Conservation (phyloP, 1,140 invertebrate species). For the Artemia franciscana region DNA sequence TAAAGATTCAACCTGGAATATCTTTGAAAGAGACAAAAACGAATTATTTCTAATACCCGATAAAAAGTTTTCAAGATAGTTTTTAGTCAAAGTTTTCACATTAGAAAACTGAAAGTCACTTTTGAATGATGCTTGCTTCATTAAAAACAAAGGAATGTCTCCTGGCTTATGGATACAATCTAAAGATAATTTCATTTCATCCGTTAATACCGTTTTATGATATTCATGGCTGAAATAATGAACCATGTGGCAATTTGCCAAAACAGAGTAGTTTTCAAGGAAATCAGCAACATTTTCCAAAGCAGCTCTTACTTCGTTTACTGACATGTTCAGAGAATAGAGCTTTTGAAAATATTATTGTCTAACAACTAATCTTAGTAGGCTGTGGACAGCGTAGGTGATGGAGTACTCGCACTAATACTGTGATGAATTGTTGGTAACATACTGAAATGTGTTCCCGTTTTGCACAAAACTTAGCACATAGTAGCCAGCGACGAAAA, state of each 20-base stretch:
- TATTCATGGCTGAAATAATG: neutral
- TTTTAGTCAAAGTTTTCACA: too few relatives aligned
- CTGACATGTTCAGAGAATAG: too few relatives aligned
- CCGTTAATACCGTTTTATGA: neutral
- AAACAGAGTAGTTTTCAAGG: neutral
- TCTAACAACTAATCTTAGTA: too few relatives aligned
- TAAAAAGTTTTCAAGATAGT: neutral
- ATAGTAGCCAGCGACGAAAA: too few relatives aligned
- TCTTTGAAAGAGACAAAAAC: neutral
- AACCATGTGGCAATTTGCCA: neutral
- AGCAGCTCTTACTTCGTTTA: neutral
- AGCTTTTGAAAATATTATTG: too few relatives aligned
- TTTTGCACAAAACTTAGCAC: too few relatives aligned
- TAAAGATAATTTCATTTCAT: neutral
- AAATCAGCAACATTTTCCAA: neutral
- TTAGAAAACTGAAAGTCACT: neutral
- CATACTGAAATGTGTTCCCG: too few relatives aligned
- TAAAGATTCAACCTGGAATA: neutral
- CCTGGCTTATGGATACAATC: neutral
- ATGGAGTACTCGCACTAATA: too few relatives aligned
- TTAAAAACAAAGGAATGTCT: neutral
- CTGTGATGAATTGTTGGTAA: too few relatives aligned
- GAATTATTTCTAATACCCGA: neutral
- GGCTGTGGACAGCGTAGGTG: too few relatives aligned
- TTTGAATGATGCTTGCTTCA: neutral